These are phyloP conservation scores for Aricia artaxerxes DNA, from an alignment of 2,888 invertebrate species.

Conservation along the genomic window DNA sequence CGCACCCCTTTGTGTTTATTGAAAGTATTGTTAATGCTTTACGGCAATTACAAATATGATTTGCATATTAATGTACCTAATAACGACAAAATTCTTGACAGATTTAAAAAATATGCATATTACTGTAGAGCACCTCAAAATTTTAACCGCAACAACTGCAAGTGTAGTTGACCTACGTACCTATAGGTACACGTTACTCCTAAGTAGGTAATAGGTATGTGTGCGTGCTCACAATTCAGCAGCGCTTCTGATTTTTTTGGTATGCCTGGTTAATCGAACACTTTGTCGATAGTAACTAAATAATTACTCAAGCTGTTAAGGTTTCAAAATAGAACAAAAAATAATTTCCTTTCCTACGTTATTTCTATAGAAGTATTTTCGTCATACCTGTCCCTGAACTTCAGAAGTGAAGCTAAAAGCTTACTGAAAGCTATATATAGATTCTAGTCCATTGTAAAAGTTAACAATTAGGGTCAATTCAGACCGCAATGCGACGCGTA, in stretches of 20 bases:
- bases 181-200: no score
- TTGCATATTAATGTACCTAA: not conserved
- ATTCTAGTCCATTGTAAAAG: not conserved
- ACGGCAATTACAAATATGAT: not conserved
- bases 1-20: conserved; percentile 38
- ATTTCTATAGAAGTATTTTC: not conserved
- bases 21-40: conserved; percentile 17
- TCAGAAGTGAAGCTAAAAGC: not conserved
- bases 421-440: not conserved
- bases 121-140: not conserved
- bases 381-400: not conserved
- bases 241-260: no score
- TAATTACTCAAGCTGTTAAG: no score
- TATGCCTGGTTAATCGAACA: no score
- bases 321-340: not conserved
- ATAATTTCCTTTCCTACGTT: not conserved
- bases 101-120: not conserved
- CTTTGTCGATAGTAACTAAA: no score
- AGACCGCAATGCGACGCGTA: no score
- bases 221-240: no score
- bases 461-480: not conserved
- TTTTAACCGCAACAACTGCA: not conserved
- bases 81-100: not conserved
- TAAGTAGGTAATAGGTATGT: no score
- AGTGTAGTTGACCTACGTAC: no score